Percentiles rank a stretch among this genome's conserved stretches.
These are phyloP conservation scores for Agrochola macilenta DNA, from an alignment of 2,888 invertebrate species.

Conservation along the genomic window DNA sequence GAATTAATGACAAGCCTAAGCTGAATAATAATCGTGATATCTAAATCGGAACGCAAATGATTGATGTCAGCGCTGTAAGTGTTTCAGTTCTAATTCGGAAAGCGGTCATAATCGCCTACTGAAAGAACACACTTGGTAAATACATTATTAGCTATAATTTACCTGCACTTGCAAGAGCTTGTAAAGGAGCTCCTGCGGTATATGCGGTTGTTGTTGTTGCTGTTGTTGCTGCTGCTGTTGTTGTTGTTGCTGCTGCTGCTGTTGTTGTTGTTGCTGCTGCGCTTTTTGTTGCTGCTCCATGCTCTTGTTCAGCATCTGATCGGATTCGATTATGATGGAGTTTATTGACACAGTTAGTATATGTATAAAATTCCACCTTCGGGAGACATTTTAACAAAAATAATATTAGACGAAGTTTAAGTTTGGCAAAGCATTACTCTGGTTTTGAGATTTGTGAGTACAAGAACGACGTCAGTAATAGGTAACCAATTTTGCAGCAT, in stretches of 20 bases:
- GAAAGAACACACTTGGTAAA: background rate
- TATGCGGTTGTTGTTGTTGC: constrained; percentile 92
- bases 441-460: background rate
- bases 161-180: constrained; percentile 90
- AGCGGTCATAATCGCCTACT: no score
- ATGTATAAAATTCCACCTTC: background rate
- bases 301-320: constrained; percentile 91
- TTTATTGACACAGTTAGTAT: background rate
- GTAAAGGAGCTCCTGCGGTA: constrained; percentile 91
- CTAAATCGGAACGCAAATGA: no score
- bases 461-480: no score
- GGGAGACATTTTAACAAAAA: background rate
- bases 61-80: no score
- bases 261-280: constrained; percentile 88
- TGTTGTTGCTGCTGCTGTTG: constrained; percentile 91
- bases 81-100: no score
- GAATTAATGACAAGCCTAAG: no score
- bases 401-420: background rate
- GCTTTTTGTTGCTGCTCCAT: constrained; percentile 90
- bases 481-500: background rate
- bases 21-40: no score
- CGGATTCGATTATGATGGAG: background rate
- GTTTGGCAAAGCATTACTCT: background rate
- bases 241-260: constrained; percentile 92
- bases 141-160: constrained; percentile 29